Conservation (phyloP, 2,888 invertebrate species). For the Apantesis nais region DNA sequence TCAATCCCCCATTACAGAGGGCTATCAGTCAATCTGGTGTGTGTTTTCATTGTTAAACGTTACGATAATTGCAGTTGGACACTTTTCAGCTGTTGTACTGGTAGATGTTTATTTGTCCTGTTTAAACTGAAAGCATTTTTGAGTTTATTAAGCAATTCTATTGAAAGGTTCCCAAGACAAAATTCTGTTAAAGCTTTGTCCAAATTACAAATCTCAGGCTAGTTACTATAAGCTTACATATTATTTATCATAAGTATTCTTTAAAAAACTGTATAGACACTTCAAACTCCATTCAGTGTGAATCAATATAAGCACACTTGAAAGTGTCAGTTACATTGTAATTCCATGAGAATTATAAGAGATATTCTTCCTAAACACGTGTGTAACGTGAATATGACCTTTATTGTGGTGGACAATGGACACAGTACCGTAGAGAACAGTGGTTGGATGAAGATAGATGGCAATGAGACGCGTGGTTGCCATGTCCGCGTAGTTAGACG, state of each 20-base stretch:
- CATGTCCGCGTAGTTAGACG: slow-evolving; percentile 62
- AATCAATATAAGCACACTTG: background rate
- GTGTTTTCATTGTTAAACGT: slow-evolving; percentile 50
- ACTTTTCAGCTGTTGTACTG: background rate
- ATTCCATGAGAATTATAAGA: background rate
- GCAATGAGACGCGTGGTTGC: slow-evolving; percentile 74
- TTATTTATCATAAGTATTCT: background rate
- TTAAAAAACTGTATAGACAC: background rate
- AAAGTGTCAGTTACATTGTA: background rate
- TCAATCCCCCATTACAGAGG: slow-evolving; percentile 79
- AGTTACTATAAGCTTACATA: background rate
- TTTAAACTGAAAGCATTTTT: background rate
- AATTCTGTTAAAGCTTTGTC: background rate
- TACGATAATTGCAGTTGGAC: background rate
- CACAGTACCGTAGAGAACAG: slow-evolving; percentile 40
- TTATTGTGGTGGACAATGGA: slow-evolving; percentile 14
- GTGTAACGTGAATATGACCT: background rate
- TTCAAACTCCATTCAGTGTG: background rate
- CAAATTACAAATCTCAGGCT: background rate
- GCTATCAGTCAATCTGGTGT: slow-evolving; percentile 75
- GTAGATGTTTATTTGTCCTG: background rate
- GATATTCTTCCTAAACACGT: background rate
- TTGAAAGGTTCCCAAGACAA: background rate
- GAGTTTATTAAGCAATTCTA: background rate
- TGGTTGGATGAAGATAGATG: slow-evolving; percentile 79